Percentiles rank a stretch among this genome's conserved stretches.
phyloP scores from a whole-genome alignment of 2,888 invertebrate species.

The Pyrrhosoma nymphula region DNA sequence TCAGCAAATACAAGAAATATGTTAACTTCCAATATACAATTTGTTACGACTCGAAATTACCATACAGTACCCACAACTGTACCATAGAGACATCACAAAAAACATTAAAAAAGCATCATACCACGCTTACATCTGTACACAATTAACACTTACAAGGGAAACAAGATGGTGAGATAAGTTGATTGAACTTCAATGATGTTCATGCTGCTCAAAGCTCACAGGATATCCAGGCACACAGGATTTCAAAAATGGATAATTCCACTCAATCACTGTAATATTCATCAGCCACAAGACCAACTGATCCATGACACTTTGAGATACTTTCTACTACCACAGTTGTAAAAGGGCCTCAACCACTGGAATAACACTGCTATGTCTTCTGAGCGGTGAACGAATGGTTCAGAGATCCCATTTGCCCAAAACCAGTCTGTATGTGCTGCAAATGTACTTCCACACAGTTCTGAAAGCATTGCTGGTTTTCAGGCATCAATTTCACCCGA shows the following conservation, averaged over 20 bases:
- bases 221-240: background rate
- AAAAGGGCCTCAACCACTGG: constrained; percentile 21
- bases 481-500: constrained; percentile 87
- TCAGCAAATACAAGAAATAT: background rate
- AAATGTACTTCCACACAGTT: constrained; percentile 95
- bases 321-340: background rate
- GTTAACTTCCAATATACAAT: background rate
- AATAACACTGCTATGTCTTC: constrained; percentile 50
- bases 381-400: constrained; percentile 55
- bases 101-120: constrained; percentile 42
- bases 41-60: background rate
- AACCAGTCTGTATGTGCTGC: constrained; percentile 91
- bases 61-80: constrained; percentile 23
- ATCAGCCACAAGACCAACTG: constrained; percentile 22
- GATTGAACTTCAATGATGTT: background rate
- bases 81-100: constrained; percentile 60
- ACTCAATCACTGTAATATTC: background rate
- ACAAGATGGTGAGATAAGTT: constrained; percentile 23
- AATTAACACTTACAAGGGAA: constrained; percentile 17
- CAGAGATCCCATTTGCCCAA: constrained; percentile 74
- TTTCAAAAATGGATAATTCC: constrained; percentile 6
- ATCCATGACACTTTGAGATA: background rate
- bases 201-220: constrained; percentile 28
- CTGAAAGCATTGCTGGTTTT: constrained; percentile 89
- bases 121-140: constrained; percentile 29